Evolutionary conservation across 1,140 invertebrate genomes (phyloP).

Genomic region (Drepana arcuata): DNA sequence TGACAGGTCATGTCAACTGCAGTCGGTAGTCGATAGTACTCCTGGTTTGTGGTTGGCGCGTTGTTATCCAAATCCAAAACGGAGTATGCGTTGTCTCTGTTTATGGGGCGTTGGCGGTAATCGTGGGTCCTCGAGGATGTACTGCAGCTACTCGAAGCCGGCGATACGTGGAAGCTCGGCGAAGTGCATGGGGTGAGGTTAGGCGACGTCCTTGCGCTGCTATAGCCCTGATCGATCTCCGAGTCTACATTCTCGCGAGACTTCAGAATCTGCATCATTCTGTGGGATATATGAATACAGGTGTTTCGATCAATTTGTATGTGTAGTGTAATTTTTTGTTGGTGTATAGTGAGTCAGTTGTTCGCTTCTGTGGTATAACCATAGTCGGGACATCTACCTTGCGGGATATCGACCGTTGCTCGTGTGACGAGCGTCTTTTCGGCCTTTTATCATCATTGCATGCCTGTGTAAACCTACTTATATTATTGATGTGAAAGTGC

Average conservation of each 20-base stretch:
- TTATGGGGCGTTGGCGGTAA: slow-evolving; percentile 31
- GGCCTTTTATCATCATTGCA: slow-evolving; percentile 53
- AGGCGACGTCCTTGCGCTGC: slow-evolving; percentile 49
- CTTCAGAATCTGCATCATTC: slow-evolving; percentile 58
- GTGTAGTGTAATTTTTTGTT: neutral
- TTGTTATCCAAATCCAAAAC: slow-evolving; percentile 32
- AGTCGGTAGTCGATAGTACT: slow-evolving; percentile 29
- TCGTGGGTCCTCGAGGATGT: slow-evolving; percentile 24
- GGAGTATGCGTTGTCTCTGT: slow-evolving; percentile 23
- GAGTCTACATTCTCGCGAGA: slow-evolving; percentile 37
- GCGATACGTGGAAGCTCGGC: slow-evolving; percentile 31
- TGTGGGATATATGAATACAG: too few species aligned
- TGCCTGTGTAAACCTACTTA: too few species aligned
- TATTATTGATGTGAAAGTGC: too few species aligned
- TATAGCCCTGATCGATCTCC: slow-evolving; percentile 50
- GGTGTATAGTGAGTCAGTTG: slow-evolving; percentile 19
- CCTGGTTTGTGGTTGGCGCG: slow-evolving; percentile 4
- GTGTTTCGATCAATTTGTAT: too few species aligned
- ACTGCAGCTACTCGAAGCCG: slow-evolving; percentile 35
- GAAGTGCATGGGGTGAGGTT: slow-evolving; percentile 45
- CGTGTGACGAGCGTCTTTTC: slow-evolving; percentile 35
- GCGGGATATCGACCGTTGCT: slow-evolving; percentile 38
- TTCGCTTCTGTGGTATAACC: slow-evolving; percentile 56
- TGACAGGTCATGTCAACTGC: slow-evolving; percentile 29
- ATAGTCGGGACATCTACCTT: slow-evolving; percentile 42